Conservation (phyloP, 2,797 vertebrate genomes). For the Ctenochaetus hawaiiensis region DNA sequence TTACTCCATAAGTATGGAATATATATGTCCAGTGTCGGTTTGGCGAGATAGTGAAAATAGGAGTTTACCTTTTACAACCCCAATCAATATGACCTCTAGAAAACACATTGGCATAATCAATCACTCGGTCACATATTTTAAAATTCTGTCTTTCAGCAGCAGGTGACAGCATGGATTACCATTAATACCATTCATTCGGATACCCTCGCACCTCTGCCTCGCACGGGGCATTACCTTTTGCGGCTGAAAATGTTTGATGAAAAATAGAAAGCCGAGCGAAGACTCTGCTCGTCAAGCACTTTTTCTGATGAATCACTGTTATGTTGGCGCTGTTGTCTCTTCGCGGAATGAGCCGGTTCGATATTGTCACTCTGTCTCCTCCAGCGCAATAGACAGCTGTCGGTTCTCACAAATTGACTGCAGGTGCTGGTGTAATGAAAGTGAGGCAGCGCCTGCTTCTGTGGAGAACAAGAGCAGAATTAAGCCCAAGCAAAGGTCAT, state of each 20-base stretch:
- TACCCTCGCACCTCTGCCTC: constrained; percentile 20
- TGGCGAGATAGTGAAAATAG: constrained; percentile 53
- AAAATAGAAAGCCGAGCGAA: constrained; percentile 60
- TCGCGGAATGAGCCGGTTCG: constrained; percentile 63
- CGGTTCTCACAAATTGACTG: constrained; percentile 71
- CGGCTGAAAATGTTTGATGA: constrained; percentile 69
- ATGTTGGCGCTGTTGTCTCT: constrained; percentile 66
- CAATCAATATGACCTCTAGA: constrained; percentile 85
- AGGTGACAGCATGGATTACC: constrained; percentile 82
- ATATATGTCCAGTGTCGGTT: constrained; percentile 35
- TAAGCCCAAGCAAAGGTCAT: constrained; percentile 60
- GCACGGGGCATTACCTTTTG: constrained; percentile 45
- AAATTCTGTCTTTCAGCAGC: constrained; percentile 82
- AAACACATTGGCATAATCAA: constrained; percentile 81
- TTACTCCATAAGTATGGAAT: no score
- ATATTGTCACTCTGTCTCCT: constrained; percentile 78
- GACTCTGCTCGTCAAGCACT: constrained; percentile 74
- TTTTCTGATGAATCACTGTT: constrained; percentile 82
- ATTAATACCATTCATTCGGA: constrained; percentile 73
- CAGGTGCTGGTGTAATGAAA: constrained; percentile 75
- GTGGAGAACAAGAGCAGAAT: constrained; percentile 47
- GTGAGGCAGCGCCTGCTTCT: constrained; percentile 18
- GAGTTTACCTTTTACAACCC: constrained; percentile 75
- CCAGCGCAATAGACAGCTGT: constrained; percentile 77
- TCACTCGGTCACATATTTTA: constrained; percentile 76